Percentiles rank a stretch among this genome's conserved stretches.
Evolutionary conservation across 2,888 invertebrate genomes (phyloP).

Genomic region (Drosophila histrio): DNA sequence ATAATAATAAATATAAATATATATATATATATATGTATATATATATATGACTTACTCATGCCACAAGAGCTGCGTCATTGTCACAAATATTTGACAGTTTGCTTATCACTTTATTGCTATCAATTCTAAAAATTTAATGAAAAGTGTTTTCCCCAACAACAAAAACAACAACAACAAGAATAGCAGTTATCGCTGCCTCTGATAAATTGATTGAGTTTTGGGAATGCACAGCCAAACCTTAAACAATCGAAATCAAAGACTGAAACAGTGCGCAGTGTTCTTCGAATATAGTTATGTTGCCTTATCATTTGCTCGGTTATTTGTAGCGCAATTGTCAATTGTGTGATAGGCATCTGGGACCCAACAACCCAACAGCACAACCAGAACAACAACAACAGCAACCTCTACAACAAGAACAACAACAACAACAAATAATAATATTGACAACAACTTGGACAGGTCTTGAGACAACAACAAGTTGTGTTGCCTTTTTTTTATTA

Average conservation of each 20-base stretch:
- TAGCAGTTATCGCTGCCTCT: slow-evolving; percentile 55
- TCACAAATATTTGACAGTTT: slow-evolving; percentile 57
- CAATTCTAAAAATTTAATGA: slow-evolving; percentile 68
- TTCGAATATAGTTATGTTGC: slow-evolving; percentile 35
- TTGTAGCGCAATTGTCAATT: slow-evolving; percentile 78
- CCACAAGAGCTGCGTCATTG: slow-evolving; percentile 18
- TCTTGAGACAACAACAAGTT: slow-evolving; percentile 40
- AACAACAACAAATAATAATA: slow-evolving; percentile 17
- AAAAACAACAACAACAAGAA: slow-evolving; percentile 26
- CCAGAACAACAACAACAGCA: slow-evolving; percentile 15
- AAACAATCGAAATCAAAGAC: slow-evolving; percentile 56
- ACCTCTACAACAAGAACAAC: slow-evolving; percentile 18
- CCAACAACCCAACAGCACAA: slow-evolving; percentile 1
- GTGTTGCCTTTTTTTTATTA: slow-evolving; percentile 44
- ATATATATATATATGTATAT: background rate
- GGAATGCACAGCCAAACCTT: slow-evolving; percentile 40
- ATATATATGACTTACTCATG: slow-evolving; percentile 30
- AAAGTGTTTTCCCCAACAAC: slow-evolving; percentile 67
- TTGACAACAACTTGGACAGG: slow-evolving; percentile 45
- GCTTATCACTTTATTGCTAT: slow-evolving; percentile 78
- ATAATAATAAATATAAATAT: background rate
- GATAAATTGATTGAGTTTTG: slow-evolving; percentile 78
- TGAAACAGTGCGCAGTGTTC: slow-evolving; percentile 43
- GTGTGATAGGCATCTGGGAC: slow-evolving; percentile 67
- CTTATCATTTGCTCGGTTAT: slow-evolving; percentile 61